Percentiles rank a stretch among this genome's conserved stretches.
Evolutionary conservation across 2,888 invertebrate species (phyloP).

Genomic region (Agrotis ipsilon): DNA sequence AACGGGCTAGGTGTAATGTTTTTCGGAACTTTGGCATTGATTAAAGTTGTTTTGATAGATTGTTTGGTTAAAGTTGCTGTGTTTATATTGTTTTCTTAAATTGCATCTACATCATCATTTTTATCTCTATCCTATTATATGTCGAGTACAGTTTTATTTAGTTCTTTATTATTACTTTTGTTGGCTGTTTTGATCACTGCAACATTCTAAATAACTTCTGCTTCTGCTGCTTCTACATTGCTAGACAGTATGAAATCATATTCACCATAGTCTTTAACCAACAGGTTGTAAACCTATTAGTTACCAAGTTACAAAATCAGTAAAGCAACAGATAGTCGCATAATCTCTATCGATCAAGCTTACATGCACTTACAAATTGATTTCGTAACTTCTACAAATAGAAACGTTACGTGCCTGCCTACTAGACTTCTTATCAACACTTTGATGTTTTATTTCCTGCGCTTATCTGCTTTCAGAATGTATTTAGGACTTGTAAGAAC

Average conservation of each 20-base stretch:
- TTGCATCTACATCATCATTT: not conserved
- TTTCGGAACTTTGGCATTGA: not conserved
- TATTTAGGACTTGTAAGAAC: slow-evolving; percentile 71
- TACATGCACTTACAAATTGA: slow-evolving; percentile 46
- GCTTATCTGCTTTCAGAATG: slow-evolving; percentile 77
- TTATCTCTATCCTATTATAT: not conserved
- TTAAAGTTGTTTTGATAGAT: not conserved
- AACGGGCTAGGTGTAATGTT: not conserved
- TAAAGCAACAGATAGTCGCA: slow-evolving; percentile 32
- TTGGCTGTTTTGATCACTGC: too few species aligned
- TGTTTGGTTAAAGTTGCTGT: not conserved
- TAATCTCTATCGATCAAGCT: slow-evolving; percentile 51
- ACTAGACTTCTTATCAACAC: slow-evolving; percentile 74
- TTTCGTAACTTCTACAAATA: slow-evolving; percentile 73
- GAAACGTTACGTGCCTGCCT: slow-evolving; percentile 58
- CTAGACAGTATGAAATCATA: not conserved
- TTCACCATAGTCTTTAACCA: not conserved
- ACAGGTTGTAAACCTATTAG: slow-evolving; percentile 18
- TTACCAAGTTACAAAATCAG: slow-evolving; percentile 13
- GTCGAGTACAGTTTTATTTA: not conserved
- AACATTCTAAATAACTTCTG: not conserved
- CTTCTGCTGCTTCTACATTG: too few species aligned
- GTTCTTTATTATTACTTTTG: not conserved
- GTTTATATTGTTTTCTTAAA: not conserved
- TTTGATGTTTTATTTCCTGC: slow-evolving; percentile 88